A percentile compares a stretch with the other conserved stretches of the same genome.
Conservation (phyloP, 2,797 vertebrate species). For the Catamblyrhynchus diadema region DNA sequence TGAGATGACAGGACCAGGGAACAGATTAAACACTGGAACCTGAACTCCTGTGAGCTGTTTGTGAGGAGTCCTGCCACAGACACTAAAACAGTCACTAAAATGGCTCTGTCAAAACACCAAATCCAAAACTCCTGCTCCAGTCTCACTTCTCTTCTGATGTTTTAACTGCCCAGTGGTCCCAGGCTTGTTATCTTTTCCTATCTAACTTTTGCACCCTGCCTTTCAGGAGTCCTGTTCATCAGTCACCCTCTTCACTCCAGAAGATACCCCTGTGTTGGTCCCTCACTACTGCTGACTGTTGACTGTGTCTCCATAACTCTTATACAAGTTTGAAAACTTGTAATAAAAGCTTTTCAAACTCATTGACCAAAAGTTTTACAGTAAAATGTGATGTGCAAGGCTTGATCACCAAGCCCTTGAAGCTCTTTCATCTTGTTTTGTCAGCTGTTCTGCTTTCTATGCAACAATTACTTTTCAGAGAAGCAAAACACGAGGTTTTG, state of each 20-base stretch:
- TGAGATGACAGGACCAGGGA: not conserved
- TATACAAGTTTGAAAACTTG: not conserved
- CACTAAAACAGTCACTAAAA: not conserved
- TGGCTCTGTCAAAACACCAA: not conserved
- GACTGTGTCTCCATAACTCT: rapidly evolving
- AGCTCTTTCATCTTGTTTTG: not conserved
- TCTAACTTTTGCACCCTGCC: not conserved
- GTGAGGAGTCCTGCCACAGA: not conserved
- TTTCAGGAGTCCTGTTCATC: not conserved
- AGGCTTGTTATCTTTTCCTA: not conserved
- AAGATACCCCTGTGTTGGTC: not conserved
- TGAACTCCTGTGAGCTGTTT: not conserved
- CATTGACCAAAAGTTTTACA: not conserved
- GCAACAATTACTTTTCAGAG: not conserved
- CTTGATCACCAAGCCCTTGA: not conserved
- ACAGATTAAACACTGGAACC: not conserved
- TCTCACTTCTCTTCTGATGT: not conserved
- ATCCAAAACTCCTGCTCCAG: not conserved
- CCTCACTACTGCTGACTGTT: not conserved
- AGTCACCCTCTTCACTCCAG: not conserved
- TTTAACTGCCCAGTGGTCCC: not conserved
- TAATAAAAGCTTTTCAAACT: not conserved
- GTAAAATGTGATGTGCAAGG: not conserved
- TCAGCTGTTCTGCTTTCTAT: not conserved
- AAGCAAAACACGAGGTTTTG: not conserved